Base-by-base conservation (phyloP, 2,113 vertebrate genomes). In the Etheostoma spectabile region DNA sequence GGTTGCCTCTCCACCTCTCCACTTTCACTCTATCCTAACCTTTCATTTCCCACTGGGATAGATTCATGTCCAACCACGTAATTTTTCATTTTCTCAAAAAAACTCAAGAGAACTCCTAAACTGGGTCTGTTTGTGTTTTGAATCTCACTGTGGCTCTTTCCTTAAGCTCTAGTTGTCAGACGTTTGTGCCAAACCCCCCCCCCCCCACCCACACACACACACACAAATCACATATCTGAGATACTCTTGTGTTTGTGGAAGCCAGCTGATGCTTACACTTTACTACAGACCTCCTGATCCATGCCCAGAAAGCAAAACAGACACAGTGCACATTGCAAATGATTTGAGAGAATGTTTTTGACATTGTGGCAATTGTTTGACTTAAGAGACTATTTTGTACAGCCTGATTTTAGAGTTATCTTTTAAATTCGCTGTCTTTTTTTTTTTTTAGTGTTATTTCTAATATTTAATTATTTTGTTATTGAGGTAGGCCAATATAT, bases 201-300 rank as follows among this genome's bases (percentile, higher is more conserved):
- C 7, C 8, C 7, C 35, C 7, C 35, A 38, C 35, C 2, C 35
- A 38, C 35, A 38, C 35, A 38, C 35, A 38, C 7, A 38, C 8
- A 38, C 8, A 51, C 57, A 60, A 45, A 42, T 35, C 38, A 8
- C 14, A 42, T 24, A 15, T 12, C 16, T 27, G 30, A 56, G 24
- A 56, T 15, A 51, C 22, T 15, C 5, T 46, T 11, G 18, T 62
- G 66, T 63, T 38, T 49, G 60, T 57, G 59, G 49, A 30, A n/a
- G 22, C 65, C 67, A 77, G 51, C 59, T 77, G 73, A 76, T 70
- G 45, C 52, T 52, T 21, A 35, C 68, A 24, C 19, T 66, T 53
- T 11, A 38, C 15, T 6, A 8, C 1, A 11, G 1, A n/a, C 8
- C 38, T 62, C 35, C 14, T 38, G 48, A 11, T 21, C 3, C 46